Percentiles rank a stretch among this genome's conserved stretches.
Conservation (phyloP, 1,140 invertebrate species). For the Ceratina australensis region DNA sequence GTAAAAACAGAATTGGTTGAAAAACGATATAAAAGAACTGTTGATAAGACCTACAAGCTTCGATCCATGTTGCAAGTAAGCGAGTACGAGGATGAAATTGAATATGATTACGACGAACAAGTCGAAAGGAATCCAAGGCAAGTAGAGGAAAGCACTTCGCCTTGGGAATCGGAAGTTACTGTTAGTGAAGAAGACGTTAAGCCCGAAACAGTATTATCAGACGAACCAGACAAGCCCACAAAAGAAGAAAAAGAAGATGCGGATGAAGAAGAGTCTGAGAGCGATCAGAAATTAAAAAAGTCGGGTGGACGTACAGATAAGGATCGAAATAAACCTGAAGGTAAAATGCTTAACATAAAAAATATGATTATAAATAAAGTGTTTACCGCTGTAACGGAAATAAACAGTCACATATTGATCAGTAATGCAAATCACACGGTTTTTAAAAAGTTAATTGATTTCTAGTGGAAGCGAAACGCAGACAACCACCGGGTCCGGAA, state of each 20-base stretch:
- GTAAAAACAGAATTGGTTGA: too few species aligned
- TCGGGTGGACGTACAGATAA: background rate
- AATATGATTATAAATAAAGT: too few species aligned
- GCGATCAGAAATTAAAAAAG: background rate
- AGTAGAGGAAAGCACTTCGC: background rate
- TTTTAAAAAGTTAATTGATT: background rate
- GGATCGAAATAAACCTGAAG: background rate
- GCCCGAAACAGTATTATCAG: too few species aligned
- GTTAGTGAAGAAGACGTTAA: too few species aligned
- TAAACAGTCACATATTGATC: too few species aligned
- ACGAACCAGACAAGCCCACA: too few species aligned
- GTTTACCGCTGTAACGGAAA: too few species aligned
- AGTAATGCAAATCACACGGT: too few species aligned
- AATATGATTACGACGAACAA: background rate
- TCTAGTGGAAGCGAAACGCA: background rate
- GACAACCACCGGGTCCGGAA: conserved; percentile 16
- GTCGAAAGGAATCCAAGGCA: background rate
- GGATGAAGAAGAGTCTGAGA: background rate
- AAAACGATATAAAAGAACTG: background rate
- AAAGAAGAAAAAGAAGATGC: too few species aligned
- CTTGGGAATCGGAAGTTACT: too few species aligned
- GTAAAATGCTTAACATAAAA: too few species aligned
- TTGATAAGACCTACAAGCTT: background rate
- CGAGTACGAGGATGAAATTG: background rate
- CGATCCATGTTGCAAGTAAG: background rate